A percentile compares a stretch with the other conserved stretches of the same genome.
Conservation (phyloP, 1,140 invertebrate genomes). For the Drosophila takahashii region DNA sequence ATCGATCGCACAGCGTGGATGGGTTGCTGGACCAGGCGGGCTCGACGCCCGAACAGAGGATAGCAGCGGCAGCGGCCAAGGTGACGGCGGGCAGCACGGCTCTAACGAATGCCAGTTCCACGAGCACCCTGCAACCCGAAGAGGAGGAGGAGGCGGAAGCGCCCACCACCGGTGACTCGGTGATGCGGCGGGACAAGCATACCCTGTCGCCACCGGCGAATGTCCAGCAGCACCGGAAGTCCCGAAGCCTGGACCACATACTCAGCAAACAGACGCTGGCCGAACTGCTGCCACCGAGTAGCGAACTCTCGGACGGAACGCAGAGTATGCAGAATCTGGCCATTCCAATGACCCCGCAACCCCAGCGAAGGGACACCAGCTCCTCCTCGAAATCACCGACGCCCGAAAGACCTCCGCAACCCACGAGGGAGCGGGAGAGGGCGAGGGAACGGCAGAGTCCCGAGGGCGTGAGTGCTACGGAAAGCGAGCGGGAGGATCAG, state of each 20-base stretch:
- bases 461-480: conserved; percentile 79
- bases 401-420: conserved; percentile 44
- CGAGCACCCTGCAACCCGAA: conserved; percentile 72
- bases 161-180: conserved; percentile 12
- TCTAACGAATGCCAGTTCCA: conserved; percentile 78
- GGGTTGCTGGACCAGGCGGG: conserved; percentile 75
- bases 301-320: conserved; percentile 74
- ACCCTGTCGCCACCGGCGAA: conserved; percentile 47
- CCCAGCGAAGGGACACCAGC: conserved; percentile 62
- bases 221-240: conserved; percentile 85
- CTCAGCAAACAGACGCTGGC: conserved; percentile 85
- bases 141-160: conserved; percentile 42
- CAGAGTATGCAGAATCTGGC: conserved; percentile 84
- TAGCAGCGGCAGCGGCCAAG: conserved; percentile 73
- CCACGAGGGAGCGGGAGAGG: conserved; percentile 11
- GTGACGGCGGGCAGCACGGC: conserved; percentile 76
- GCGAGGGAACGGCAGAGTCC: conserved; percentile 67
- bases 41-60: conserved; percentile 68
- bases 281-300: conserved; percentile 63
- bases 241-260: conserved; percentile 89
- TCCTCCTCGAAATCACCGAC: conserved; percentile 70
- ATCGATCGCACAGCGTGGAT: conserved; percentile 83
- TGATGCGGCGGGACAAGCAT: conserved; percentile 68
- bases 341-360: conserved; percentile 67
- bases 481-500: conserved; percentile 77